Base-by-base conservation (phyloP, 2,888 invertebrate genomes). In the Macaria notata region DNA sequence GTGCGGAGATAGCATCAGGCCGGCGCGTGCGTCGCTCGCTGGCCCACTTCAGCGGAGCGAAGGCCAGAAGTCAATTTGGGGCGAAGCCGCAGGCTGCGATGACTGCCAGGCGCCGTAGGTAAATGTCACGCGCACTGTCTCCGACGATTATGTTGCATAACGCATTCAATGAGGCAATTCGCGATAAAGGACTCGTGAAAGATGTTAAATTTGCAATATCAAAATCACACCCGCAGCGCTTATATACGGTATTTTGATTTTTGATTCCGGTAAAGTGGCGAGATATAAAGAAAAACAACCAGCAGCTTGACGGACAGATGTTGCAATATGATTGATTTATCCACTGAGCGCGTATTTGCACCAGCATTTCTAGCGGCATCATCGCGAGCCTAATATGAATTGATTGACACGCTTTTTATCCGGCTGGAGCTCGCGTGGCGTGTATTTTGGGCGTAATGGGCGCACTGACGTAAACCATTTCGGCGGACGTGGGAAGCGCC, bases 381-480 rank as follows among this genome's bases (percentile, higher is more conserved):
- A 74, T 75, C 70, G 64, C 72, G 63, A 68, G 73, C 73, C 73
- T 78, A 79, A 83, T 83, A 76, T 78, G 72, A 82, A 85, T 84
- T 83, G 86, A 89, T 86, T 86, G 87, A 84, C 84, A 86, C 74
- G 86, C 78, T 83, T 86, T 86, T 85, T 81, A 78, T 74, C 69
- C 76, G 59, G 68, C 68, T 78, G 72, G 72, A 75, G 78, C 79
- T 80, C 76, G 81, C 79, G 79, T 77, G 79, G 74, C 73, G 75
- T 75, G 72, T 87, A 88, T 89, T 88, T 87, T 76, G 69, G 83
- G 79, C 79, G 78, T 80, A 81, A 83, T 83, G 81, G 83, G 76
- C 79, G 79, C 80, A 79, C 78, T 87, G 88, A 89, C 86, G 87
- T 84, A 84, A 88, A 88, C 81, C 81, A 77, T 80, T 81, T 82